A percentile compares a stretch with the other conserved stretches of the same genome.
Evolutionary conservation across 1,140 invertebrate genomes (phyloP).

Genomic region (Mizuhopecten yessoensis): DNA sequence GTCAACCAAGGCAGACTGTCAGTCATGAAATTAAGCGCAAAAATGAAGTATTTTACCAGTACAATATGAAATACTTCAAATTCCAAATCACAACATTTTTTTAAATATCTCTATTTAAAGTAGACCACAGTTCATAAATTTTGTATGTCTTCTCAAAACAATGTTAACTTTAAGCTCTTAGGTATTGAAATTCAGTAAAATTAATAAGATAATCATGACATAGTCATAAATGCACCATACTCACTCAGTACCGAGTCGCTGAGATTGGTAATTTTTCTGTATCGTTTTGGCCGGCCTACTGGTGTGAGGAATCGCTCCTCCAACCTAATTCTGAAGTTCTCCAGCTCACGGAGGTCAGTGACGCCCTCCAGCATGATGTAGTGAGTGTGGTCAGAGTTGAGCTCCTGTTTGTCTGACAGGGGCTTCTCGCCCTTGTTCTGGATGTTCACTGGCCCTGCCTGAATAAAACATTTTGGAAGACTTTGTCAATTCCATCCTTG

Average conservation of each 20-base stretch:
- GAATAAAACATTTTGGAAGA: background rate
- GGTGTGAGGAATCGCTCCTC: slow-evolving; percentile 64
- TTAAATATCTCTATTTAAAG: too few species aligned
- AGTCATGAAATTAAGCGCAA: too few species aligned
- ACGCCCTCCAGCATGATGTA: slow-evolving; percentile 73
- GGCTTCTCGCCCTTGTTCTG: slow-evolving; percentile 62
- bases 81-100: too few species aligned
- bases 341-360: slow-evolving; percentile 54
- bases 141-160: too few species aligned
- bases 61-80: too few species aligned
- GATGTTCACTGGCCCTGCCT: slow-evolving; percentile 49
- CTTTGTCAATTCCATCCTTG: too few species aligned
- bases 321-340: slow-evolving; percentile 57
- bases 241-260: slow-evolving; percentile 53
- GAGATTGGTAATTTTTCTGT: slow-evolving; percentile 52
- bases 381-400: slow-evolving; percentile 78
- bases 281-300: slow-evolving; percentile 64
- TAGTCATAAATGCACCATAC: background rate
- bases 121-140: too few species aligned
- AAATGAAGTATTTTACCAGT: too few species aligned
- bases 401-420: slow-evolving; percentile 60
- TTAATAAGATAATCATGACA: too few species aligned
- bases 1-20: too few species aligned
- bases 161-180: too few species aligned
- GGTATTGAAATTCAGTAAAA: too few species aligned